Base-by-base conservation (phyloP, 2,888 invertebrate genomes). In the Margaritifera margaritifera region DNA sequence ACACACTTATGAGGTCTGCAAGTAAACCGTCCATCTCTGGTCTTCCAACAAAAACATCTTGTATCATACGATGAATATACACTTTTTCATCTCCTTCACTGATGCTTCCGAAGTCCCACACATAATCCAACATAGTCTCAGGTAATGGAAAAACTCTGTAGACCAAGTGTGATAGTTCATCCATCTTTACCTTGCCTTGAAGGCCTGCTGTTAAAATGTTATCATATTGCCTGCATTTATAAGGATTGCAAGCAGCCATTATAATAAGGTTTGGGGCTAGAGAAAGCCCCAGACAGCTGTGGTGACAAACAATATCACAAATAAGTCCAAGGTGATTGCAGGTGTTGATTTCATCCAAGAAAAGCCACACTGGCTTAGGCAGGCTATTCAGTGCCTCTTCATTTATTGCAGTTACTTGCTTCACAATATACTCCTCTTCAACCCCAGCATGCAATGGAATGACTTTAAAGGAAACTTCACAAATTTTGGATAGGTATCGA, bases 291-390 rank as follows among this genome's bases (percentile, higher is more conserved):
- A 71, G 69, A 54, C 77, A 74, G 24, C 51, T 70, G 15, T 75
- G 72, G 51, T 80, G 78, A 65, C 83, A 82, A 4, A 81, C 66
- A 19, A 79, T 68, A 60, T 79, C 77, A 57, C 73, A 73, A 20
- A 82, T 79, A 2, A 81, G 27, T 6, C 81, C 81, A 54, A 82
- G 64, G 63, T 77, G 73, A 53, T 80, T 77, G 51, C 78, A 80
- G 6, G 83, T 82, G 62, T 83, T 83, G 18, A 83, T 81, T 75
- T 83, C 83, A 74, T 83, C 83, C 6, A 83, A 67, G 70, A 83
- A 83, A 11, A 83, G 27, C 83, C 83, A 83, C 31, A 51, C 58
- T 62, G 68, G 55, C 42, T 65, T 56, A 2, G 70, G 31, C 4
- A 68, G 25, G 15, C 68, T 52, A 4, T 54, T 4, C 22, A 66